Base-by-base conservation (phyloP, 1,140 invertebrate species). In the Cephus cinctus region DNA sequence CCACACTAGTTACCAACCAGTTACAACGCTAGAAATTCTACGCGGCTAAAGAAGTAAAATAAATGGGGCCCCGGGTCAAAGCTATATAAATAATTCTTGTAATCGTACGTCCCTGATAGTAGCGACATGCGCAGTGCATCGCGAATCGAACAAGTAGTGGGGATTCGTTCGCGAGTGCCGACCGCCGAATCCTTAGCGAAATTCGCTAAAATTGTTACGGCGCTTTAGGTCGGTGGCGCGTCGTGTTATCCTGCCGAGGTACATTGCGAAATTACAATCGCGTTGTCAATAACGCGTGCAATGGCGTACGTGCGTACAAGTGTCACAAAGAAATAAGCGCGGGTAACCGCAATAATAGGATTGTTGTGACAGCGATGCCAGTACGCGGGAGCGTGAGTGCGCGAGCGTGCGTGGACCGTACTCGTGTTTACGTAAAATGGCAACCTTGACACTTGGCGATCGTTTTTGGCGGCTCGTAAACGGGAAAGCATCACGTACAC, bases 401-500 rank as follows among this genome's bases (percentile, higher is more conserved):
- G 4, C 38, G 18, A 12, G 32, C 43, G 23, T 27, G 25, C 25
- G n/a, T 6, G 25, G 25, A 27, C 25, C 25, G 25, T n/a, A 6
- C 22, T n/a, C 14, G 43, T 31, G 44, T 42, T 16, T 36, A 42
- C 40, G 20, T 66, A 68, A 65, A 72, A 71, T 71, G 67, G 67
- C 67, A 73, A 73, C 68, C 67, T 73, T 73, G 68, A 71, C 70
- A 73, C 65, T 71, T 64, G 63, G 52, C 63, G 63, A 63, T 60
- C 62, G 59, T 65, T 63, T 69, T 71, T 59, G 35, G 16, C 35
- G 35, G 35, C 35, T 30, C 9, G 27, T 30, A n/a, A n/a, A n/a
- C n/a, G n/a, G n/a, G n/a, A n/a, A n/a, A n/a, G n/a, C n/a, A n/a
- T n/a, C n/a, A n/a, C n/a, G n/a, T n/a, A n/a, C n/a, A n/a, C n/a